Conservation (phyloP, 1,140 invertebrate species). For the Harlomillsia oculata region DNA sequence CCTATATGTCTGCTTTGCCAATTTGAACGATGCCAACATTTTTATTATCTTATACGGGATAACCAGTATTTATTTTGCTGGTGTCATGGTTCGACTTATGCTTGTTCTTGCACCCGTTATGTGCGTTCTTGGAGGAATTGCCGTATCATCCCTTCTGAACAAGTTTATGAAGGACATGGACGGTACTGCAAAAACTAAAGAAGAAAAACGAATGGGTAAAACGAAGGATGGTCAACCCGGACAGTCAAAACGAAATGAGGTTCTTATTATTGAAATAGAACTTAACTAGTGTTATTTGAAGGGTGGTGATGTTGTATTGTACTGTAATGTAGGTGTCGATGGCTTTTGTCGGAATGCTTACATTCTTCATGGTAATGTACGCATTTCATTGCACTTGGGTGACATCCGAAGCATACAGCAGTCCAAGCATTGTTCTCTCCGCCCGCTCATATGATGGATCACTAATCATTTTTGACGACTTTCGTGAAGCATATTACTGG, state of each 20-base stretch:
- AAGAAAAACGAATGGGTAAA: constrained; percentile 43
- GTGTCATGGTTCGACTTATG: constrained; percentile 98
- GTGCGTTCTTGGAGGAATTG: constrained; percentile 92
- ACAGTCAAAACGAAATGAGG: constrained; percentile 25
- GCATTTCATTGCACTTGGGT: constrained; percentile 98
- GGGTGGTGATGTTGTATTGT: not conserved
- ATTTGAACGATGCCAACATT: constrained; percentile 89
- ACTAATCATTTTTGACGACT: constrained; percentile 94
- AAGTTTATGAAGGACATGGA: constrained; percentile 85
- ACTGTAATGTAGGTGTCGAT: constrained; percentile 58
- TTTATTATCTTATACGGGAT: constrained; percentile 95
- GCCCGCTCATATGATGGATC: constrained; percentile 86
- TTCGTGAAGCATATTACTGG: constrained; percentile 97
- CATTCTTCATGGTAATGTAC: constrained; percentile 77
- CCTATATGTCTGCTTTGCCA: constrained; percentile 83
- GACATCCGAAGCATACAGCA: constrained; percentile 96
- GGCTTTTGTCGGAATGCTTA: constrained; percentile 73
- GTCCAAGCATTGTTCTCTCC: constrained; percentile 93
- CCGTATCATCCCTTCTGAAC: constrained; percentile 76
- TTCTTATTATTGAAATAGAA: too few relatives aligned
- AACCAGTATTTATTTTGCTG: constrained; percentile 96
- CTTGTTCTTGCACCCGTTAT: constrained; percentile 93
- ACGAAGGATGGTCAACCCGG: constrained; percentile 18
- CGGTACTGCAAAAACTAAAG: constrained; percentile 23
- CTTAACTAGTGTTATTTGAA: not conserved